These are phyloP conservation scores for Calliphora vomitoria DNA, from an alignment of 2,888 invertebrate genomes.

Conservation along the genomic window DNA sequence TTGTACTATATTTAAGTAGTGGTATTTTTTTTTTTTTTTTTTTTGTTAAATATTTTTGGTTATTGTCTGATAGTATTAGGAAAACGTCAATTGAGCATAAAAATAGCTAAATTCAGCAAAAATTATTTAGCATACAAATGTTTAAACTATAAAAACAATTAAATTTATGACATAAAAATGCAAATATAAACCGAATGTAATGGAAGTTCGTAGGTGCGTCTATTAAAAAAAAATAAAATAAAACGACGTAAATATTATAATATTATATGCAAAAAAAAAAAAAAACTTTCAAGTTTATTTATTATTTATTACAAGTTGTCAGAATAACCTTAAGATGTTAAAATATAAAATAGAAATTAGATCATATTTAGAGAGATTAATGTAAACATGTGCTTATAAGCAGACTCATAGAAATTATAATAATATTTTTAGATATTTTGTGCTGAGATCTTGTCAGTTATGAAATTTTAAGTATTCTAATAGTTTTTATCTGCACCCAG, in stretches of 20 bases:
- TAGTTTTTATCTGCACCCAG: too few species aligned
- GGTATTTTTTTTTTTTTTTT: conserved; percentile 1
- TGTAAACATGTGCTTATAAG: neutral
- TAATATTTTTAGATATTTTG: too few species aligned
- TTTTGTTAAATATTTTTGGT: neutral
- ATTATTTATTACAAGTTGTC: conserved; percentile 8
- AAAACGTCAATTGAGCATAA: conserved; percentile 55
- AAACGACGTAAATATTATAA: neutral
- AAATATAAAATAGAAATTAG: conserved; percentile 22
- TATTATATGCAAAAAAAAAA: neutral
- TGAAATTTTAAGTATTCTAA: too few species aligned
- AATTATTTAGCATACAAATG: conserved; percentile 13
- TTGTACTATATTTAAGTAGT: neutral
- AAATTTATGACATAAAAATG: conserved; percentile 51
- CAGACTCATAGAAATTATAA: too few species aligned
- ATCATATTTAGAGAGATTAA: conserved; percentile 7
- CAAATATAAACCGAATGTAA: neutral
- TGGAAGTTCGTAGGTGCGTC: conserved; percentile 39
- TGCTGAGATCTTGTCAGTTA: too few species aligned
- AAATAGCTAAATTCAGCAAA: conserved; percentile 22
- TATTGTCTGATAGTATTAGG: conserved; percentile 17
- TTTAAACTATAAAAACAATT: conserved; percentile 26
- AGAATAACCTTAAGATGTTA: conserved; percentile 44
- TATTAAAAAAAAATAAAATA: neutral
- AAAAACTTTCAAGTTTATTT: conserved; percentile 44